Evolutionary conservation across 1,140 invertebrate genomes (phyloP).

Genomic region (Diuraphis noxia): DNA sequence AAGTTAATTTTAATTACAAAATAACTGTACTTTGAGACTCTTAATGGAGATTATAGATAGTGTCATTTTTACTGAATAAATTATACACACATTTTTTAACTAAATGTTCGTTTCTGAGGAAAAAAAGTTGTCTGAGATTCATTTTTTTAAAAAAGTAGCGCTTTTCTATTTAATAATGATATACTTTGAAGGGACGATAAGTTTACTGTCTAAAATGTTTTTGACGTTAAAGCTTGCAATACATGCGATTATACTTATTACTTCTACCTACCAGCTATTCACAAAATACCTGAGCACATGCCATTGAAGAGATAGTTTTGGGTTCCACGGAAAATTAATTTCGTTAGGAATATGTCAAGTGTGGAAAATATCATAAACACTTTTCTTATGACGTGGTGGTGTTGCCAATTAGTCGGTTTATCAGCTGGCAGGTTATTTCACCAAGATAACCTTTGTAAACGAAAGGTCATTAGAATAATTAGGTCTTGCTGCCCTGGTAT

Average conservation of each 20-base stretch:
- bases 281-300: neutral
- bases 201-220: neutral
- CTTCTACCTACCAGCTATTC: neutral
- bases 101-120: neutral
- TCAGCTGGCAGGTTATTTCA: neutral
- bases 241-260: neutral
- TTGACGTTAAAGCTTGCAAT: neutral
- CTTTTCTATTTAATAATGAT: neutral
- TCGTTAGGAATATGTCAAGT: neutral
- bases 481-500: neutral
- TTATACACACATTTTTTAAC: neutral
- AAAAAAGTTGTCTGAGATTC: neutral
- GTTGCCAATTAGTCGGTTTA: neutral
- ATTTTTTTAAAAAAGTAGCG: neutral
- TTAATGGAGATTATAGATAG: neutral
- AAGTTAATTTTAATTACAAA: constrained; percentile 9
- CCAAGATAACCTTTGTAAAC: neutral
- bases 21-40: neutral
- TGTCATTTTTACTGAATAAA: constrained; percentile 3
- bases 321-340: neutral
- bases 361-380: constrained; percentile 17
- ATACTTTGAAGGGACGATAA: neutral
- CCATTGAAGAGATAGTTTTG: neutral
- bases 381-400: neutral
- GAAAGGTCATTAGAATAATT: constrained; percentile 16